Percentiles rank a stretch among this genome's conserved stretches.
Conservation (phyloP, 2,888 invertebrate species). For the Phortica magna region DNA sequence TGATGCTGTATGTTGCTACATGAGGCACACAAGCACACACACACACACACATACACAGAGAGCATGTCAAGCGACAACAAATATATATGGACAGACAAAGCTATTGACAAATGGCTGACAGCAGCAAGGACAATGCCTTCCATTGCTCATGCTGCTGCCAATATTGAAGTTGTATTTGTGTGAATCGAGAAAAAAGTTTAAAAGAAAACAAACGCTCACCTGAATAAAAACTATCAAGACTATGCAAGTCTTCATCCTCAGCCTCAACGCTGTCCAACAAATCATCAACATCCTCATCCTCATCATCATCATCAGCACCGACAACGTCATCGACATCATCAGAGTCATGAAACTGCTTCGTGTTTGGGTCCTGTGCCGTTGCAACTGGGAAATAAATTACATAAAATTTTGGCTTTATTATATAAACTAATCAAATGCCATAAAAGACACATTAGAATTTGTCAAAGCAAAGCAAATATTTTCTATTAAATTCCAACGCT, state of each 20-base stretch:
- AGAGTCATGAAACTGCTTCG: constrained; percentile 35
- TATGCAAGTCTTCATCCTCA: constrained; percentile 72
- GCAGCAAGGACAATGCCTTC: constrained; percentile 5
- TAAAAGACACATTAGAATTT: constrained; percentile 22
- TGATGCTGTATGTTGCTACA: constrained; percentile 43
- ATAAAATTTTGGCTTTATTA: constrained; percentile 15
- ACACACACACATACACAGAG: not conserved
- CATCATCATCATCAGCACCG: constrained; percentile 55
- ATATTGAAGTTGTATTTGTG: constrained; percentile 8
- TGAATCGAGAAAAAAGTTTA: not conserved
- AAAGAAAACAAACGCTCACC: constrained; percentile 64
- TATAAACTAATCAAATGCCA: constrained; percentile 29
- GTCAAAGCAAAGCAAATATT: constrained; percentile 20
- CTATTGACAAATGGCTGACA: constrained; percentile 37
- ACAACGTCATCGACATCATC: constrained; percentile 49
- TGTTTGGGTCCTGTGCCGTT: constrained; percentile 3
- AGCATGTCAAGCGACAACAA: not conserved
- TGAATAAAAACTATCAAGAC: constrained; percentile 77
- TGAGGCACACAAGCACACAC: constrained; percentile 19
- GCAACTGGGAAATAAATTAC: constrained; percentile 13
- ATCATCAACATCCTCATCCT: constrained; percentile 63
- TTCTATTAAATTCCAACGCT: constrained; percentile 25
- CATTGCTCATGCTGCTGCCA: not conserved
- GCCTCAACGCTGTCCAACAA: not conserved
- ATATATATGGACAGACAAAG: constrained; percentile 11